phyloP scores from a whole-genome alignment of 2,888 invertebrate species.

The Tenthredo scrophulariae region DNA sequence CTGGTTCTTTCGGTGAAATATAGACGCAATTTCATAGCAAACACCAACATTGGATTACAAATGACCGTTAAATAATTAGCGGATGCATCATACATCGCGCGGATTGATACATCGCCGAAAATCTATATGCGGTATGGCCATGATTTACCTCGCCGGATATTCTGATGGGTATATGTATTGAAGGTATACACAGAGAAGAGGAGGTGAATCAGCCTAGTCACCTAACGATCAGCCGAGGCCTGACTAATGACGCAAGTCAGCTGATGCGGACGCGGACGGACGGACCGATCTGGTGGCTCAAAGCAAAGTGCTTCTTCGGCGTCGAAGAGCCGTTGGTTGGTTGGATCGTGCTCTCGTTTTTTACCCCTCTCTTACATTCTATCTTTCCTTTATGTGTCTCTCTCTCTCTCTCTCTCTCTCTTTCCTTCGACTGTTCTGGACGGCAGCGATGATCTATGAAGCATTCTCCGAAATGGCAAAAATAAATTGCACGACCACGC shows the following conservation, averaged over 20 bases:
- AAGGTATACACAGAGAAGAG: neutral
- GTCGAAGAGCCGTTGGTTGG: constrained; percentile 27
- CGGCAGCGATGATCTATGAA: constrained; percentile 48
- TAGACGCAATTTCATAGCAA: neutral
- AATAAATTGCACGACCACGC: constrained; percentile 41
- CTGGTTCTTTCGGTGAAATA: neutral
- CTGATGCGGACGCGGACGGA: constrained; percentile 45
- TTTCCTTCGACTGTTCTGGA: constrained; percentile 16
- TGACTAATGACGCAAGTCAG: constrained; percentile 50
- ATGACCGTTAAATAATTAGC: neutral
- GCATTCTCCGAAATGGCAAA: constrained; percentile 53
- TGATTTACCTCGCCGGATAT: neutral
- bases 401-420: neutral
- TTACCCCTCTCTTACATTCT: neutral
- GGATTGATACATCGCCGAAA: neutral
- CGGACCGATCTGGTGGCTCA: constrained; percentile 45
- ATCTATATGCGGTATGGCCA: neutral
- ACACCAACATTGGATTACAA: neutral
- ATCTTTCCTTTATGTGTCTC: neutral
- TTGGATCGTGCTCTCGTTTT: constrained; percentile 37
- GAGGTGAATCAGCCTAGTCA: constrained; percentile 48
- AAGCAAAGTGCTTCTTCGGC: constrained; percentile 47
- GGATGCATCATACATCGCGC: neutral
- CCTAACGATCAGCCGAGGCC: constrained; percentile 44
- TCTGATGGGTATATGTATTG: neutral